Evolutionary conservation across 2,797 vertebrate genomes (phyloP), one percentile per base, ranked within the genome.

Genomic region (Rachycentron canadum): DNA sequence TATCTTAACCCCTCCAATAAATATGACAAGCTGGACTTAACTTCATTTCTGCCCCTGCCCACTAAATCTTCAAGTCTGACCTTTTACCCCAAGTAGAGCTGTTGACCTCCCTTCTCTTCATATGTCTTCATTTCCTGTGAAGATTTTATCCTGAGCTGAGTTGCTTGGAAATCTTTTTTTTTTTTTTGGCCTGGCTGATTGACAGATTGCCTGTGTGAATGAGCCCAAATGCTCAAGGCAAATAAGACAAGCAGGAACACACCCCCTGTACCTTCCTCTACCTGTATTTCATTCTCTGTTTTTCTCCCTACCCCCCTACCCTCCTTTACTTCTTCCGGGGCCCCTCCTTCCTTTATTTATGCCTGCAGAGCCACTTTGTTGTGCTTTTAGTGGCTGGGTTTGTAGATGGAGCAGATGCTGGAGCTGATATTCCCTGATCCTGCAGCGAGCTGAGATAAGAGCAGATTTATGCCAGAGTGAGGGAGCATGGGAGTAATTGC

Each of bases 401-500:
- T 91, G 91, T 87, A 91, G 91, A 92, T 92, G 90, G 89, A 90
- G 90, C 91, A 92, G 91, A 94, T 93, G 91, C 91, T 87, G 86
- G 84, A 74, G 82, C 89, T 90, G 92, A 93, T 93, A 91, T 91
- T 90, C 84, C 89, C 90, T 87, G 91, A 92, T 94, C 91, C 91
- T 88, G 87, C 91, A 90, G 90, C 82, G 52, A 82, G 89, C 83
- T 2, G 78, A 94, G 93, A 95, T 94, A 94, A 94, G 90, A 91
- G 90, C 88, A 93, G 93, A 94, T 94, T 94, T 92, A 94, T 93
- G 92, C 92, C 84, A 73, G 86, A 90, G 91, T 78, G 87, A 88
- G 81, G 86, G 92, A 90, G 88, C 91, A 90, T 82, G 91, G 91
- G 90, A 92, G 91, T 93, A 92, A 94, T 93, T 93, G 90, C 86